Evolutionary conservation across 2,888 invertebrate species (phyloP).

Genomic region (Diadromus collaris): DNA sequence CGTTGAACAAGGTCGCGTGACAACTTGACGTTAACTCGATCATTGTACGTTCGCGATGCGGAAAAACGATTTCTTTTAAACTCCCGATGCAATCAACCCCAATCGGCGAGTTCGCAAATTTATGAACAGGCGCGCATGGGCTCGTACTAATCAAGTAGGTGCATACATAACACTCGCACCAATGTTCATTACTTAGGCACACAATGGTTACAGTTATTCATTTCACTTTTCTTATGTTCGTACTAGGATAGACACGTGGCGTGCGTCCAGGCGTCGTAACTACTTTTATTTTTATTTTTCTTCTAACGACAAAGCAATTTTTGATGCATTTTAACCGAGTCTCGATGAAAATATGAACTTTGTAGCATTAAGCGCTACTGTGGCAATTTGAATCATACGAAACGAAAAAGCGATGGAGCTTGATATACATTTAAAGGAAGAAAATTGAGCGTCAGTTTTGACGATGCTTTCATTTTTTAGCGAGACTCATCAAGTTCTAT

Average conservation of each 20-base stretch:
- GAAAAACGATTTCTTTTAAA: constrained; percentile 8
- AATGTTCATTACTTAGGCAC: constrained; percentile 60
- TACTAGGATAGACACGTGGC: constrained; percentile 19
- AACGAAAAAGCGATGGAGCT: not conserved
- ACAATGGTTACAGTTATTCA: constrained; percentile 46
- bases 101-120: constrained; percentile 49
- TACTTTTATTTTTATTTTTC: not conserved
- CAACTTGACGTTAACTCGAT: not conserved
- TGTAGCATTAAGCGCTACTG: constrained; percentile 15
- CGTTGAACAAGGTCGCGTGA: constrained; percentile 2
- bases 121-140: constrained; percentile 62
- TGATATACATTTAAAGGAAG: not conserved
- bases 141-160: constrained; percentile 66
- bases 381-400: not conserved
- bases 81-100: constrained; percentile 55
- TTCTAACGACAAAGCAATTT: not conserved
- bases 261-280: not conserved
- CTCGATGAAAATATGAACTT: constrained; percentile 64
- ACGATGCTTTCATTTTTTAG: constrained; percentile 30
- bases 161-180: constrained; percentile 64
- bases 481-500: constrained; percentile 1
- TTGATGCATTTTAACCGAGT: constrained; percentile 44
- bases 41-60: not conserved
- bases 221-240: constrained; percentile 43
- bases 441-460: constrained; percentile 46